Evolutionary conservation across 2,888 invertebrate genomes (phyloP).

Genomic region (Autographa gamma): DNA sequence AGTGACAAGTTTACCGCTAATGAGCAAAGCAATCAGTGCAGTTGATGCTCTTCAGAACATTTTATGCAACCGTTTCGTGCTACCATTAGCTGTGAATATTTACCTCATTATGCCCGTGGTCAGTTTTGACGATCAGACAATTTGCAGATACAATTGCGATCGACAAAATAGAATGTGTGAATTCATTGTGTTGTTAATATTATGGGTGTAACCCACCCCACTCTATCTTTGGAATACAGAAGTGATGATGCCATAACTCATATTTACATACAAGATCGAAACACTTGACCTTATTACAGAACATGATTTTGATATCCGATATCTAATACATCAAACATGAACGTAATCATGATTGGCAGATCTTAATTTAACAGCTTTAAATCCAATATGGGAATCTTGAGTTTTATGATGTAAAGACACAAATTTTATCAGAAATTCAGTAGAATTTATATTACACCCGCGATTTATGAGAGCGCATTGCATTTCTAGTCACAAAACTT

Average conservation of each 20-base stretch:
- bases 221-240: background rate
- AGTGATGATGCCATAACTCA: constrained; percentile 5
- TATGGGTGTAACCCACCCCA: background rate
- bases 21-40: constrained; percentile 31
- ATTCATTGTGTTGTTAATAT: background rate
- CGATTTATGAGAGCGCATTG: background rate
- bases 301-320: constrained; percentile 12
- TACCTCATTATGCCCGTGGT: background rate
- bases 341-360: constrained; percentile 17
- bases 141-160: background rate
- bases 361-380: constrained; percentile 5
- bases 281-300: constrained; percentile 35
- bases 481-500: background rate
- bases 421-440: background rate
- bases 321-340: background rate
- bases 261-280: constrained; percentile 11
- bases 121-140: background rate
- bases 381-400: background rate
- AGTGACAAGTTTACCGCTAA: constrained; percentile 24
- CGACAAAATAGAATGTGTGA: no score
- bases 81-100: background rate
- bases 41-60: background rate
- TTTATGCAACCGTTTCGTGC: constrained; percentile 8
- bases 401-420: background rate
- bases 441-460: background rate